phyloP scores from a whole-genome alignment of 2,888 invertebrate genomes.

The Meiosimyza platycephala region DNA sequence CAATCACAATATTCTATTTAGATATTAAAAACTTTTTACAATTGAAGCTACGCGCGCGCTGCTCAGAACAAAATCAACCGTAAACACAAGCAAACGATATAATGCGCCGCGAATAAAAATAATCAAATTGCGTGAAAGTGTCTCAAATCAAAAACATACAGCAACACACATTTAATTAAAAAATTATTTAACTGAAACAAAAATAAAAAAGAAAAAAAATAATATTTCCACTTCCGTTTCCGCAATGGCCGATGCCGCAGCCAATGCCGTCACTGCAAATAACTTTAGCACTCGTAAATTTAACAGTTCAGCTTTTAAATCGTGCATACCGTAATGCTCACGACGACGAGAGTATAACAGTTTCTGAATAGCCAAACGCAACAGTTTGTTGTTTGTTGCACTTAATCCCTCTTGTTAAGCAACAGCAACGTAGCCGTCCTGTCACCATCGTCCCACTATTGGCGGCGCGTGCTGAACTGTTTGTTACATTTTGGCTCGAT shows the following conservation, averaged over 20 bases:
- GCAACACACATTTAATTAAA: not conserved
- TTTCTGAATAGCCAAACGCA: too few species aligned
- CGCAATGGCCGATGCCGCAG: too few species aligned
- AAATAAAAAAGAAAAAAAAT: not conserved
- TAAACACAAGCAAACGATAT: constrained; percentile 16
- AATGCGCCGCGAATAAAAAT: not conserved
- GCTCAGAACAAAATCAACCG: constrained; percentile 20
- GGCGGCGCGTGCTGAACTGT: too few species aligned
- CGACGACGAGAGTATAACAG: too few species aligned
- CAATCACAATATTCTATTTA: not conserved
- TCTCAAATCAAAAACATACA: not conserved
- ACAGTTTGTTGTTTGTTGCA: too few species aligned
- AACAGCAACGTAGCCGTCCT: too few species aligned
- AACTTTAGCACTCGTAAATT: too few species aligned
- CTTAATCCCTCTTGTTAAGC: too few species aligned
- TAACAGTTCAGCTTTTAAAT: too few species aligned
- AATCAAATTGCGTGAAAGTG: not conserved
- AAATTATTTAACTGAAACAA: not conserved
- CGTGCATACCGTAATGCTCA: too few species aligned
- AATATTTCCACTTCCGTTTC: not conserved
- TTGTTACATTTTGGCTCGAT: not conserved
- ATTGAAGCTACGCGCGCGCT: not conserved
- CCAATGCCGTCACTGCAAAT: too few species aligned
- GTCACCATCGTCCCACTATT: too few species aligned
- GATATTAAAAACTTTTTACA: not conserved